Conservation (phyloP, 2,888 invertebrate species). For the Polyommatus iphigenia region DNA sequence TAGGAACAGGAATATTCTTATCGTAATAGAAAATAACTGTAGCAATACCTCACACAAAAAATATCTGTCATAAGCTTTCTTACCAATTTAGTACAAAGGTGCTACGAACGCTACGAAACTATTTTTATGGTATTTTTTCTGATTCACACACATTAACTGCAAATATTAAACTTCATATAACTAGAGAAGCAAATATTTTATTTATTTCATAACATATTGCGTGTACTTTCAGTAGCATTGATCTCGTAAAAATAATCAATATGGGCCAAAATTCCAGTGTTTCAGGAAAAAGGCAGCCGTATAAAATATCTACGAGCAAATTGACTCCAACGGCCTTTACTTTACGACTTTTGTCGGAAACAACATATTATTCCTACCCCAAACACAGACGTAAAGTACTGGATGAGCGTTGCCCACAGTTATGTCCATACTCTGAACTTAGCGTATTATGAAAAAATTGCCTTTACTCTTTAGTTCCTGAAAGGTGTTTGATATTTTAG, state of each 20-base stretch:
- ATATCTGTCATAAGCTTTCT: too few species aligned
- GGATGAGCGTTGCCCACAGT: not conserved
- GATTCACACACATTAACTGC: not conserved
- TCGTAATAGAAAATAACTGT: too few species aligned
- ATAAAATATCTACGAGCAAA: slow-evolving; percentile 46
- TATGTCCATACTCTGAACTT: not conserved
- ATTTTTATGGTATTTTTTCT: not conserved
- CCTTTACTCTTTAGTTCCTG: too few species aligned
- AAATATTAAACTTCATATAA: not conserved
- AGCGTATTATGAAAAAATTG: too few species aligned
- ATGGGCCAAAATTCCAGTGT: not conserved
- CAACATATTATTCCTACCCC: slow-evolving; percentile 58
- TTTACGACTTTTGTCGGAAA: slow-evolving; percentile 59
- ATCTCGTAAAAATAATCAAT: slow-evolving; percentile 5
- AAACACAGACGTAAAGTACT: slow-evolving; percentile 17
- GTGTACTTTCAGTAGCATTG: not conserved
- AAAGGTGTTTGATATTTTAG: not conserved
- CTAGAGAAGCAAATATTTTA: not conserved
- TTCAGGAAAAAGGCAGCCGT: slow-evolving; percentile 35
- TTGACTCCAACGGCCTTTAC: slow-evolving; percentile 55
- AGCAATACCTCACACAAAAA: too few species aligned
- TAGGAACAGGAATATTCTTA: not conserved
- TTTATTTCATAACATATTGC: not conserved
- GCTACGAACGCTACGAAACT: not conserved
- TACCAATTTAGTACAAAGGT: not conserved